A percentile compares a stretch with the other conserved stretches of the same genome.
Evolutionary conservation across 2,113 vertebrate species (phyloP).

Genomic region (Cranoglanis bouderius): DNA sequence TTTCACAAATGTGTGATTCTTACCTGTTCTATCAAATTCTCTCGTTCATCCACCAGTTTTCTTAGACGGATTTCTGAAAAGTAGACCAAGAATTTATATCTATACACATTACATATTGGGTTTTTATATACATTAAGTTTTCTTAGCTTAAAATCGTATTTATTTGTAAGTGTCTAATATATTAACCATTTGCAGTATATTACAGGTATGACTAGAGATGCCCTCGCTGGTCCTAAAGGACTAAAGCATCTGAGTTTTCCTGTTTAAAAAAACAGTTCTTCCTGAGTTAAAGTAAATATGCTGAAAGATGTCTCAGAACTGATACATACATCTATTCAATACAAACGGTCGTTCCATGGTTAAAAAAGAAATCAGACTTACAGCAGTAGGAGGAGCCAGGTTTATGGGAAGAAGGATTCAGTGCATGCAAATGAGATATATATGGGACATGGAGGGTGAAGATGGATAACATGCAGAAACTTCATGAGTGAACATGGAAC

Average conservation of each 20-base stretch:
- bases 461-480: constrained; percentile 83
- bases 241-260: neutral
- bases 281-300: neutral
- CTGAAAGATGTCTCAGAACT: neutral
- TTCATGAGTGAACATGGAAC: constrained; percentile 57
- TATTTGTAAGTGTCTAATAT: neutral
- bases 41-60: constrained; percentile 89
- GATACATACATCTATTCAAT: neutral
- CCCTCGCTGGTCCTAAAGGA: neutral
- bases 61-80: constrained; percentile 86
- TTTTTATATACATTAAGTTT: neutral
- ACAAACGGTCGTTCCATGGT: constrained; percentile 46
- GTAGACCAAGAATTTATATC: neutral
- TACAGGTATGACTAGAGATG: neutral
- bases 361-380: constrained; percentile 54
- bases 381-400: constrained; percentile 66
- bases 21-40: constrained; percentile 92
- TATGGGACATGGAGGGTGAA: constrained; percentile 64
- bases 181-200: neutral
- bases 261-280: neutral
- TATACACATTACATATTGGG: neutral
- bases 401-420: constrained; percentile 66
- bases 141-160: neutral
- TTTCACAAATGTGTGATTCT: constrained; percentile 22
- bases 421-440: constrained; percentile 84